Evolutionary conservation across 2,113 vertebrate genomes (phyloP).

Genomic region (Nymphicus hollandicus): DNA sequence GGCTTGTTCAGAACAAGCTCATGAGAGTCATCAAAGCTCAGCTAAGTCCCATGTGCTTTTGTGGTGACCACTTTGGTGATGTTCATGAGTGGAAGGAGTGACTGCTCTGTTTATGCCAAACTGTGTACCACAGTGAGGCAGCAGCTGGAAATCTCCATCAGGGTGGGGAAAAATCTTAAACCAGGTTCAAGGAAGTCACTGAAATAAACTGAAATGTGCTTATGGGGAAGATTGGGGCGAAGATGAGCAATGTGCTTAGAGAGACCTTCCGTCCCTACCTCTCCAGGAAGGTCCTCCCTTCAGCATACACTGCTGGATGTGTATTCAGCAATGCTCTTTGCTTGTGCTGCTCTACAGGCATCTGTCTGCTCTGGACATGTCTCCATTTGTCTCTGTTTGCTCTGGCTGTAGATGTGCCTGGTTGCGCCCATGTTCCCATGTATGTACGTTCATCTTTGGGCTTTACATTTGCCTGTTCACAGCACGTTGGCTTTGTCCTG

Average conservation of each 20-base stretch:
- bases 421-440: not conserved
- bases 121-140: fast-evolving
- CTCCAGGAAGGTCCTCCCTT: not conserved
- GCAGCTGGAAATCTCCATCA: not conserved
- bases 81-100: not conserved
- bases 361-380: not conserved
- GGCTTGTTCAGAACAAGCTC: not conserved
- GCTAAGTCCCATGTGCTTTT: not conserved
- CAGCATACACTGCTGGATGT: not conserved
- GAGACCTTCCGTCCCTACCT: not conserved
- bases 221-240: not conserved
- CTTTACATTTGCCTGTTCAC: not conserved
- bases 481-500: not conserved
- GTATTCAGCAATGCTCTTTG: not conserved
- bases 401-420: not conserved
- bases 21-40: not conserved
- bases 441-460: too few species aligned
- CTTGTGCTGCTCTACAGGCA: not conserved
- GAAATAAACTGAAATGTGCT: not conserved
- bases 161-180: not conserved
- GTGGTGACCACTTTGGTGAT: not conserved
- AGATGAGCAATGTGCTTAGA: not conserved
- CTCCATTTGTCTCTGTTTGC: not conserved
- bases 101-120: not conserved
- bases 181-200: not conserved